Evolutionary conservation across 2,113 vertebrate species (phyloP), one percentile per base, ranked within the genome.

Genomic region (Oryzias melastigma): DNA sequence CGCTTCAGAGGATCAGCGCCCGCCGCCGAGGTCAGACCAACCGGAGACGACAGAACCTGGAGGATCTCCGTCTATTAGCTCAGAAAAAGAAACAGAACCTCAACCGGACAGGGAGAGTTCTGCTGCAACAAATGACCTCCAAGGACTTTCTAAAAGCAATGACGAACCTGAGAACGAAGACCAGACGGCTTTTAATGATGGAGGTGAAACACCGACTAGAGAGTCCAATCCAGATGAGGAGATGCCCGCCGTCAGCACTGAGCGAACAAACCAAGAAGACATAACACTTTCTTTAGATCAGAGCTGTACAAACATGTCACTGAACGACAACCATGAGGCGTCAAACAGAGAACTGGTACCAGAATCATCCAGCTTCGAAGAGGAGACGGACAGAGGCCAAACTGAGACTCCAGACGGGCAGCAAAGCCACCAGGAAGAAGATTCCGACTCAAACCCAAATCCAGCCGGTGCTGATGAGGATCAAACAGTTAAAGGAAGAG

Each of bases 41-140:
- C 19, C 54, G 0, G 24, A 64, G 44, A 27, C 27, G 5, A 19
- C 29, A 2, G 18, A 12, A 2, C 35, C 60, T 49, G 14, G 24
- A 40, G 42, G 44, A 52, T 17, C 35, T 15, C 61, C 5, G 43
- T 24, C 57, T 16, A 48, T 25, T 41, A 27, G 14, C 19, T 3
- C 60, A 50, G 20, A 44, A 16, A 58, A 52, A n/a, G 29, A 55
- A 5, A 0, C 2, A 18, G 56, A 48, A 44, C 14, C 50, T 52
- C 40, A 4, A 54, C 12, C 19, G 43, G 50, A 68, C 16, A 1
- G 1, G 22, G 50, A 56, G 14, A 58, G 7, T 25, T 47, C 58
- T 59, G 5, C 51, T 46, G 46, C 55, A 43, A 43, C 53, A 29
- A 47, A 14, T 25, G 70, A 73, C n/a, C 29, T 54, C 1, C n/a